A percentile compares a stretch with the other conserved stretches of the same genome.
Evolutionary conservation across 2,797 vertebrate genomes (phyloP).

Genomic region (Esox masquinongy): DNA sequence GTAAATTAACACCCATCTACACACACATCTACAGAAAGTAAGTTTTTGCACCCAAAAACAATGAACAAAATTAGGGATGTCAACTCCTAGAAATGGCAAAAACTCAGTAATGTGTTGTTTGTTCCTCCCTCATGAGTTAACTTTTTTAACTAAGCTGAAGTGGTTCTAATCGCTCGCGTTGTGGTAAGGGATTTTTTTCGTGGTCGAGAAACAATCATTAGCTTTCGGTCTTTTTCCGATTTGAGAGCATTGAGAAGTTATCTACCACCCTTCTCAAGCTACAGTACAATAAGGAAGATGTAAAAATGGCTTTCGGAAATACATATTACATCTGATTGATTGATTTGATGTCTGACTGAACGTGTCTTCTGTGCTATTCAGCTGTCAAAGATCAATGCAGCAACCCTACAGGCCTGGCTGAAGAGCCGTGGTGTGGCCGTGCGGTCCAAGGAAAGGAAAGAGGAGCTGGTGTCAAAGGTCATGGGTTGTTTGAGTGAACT

Average conservation of each 20-base stretch:
- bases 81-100: not conserved
- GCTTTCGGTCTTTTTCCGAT: not conserved
- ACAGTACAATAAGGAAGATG: not conserved
- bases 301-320: not conserved
- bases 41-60: not conserved
- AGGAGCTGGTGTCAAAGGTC: constrained; percentile 75
- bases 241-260: not conserved
- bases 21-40: not conserved
- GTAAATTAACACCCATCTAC: not conserved
- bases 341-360: not conserved
- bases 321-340: not conserved
- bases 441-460: constrained; percentile 66
- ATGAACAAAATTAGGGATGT: not conserved
- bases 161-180: too few species aligned
- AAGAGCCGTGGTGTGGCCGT: constrained; percentile 58
- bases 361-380: constrained; percentile 34
- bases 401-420: constrained; percentile 67
- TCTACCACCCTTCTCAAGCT: not conserved
- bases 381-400: constrained; percentile 61
- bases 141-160: not conserved
- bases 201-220: too few species aligned
- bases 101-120: not conserved
- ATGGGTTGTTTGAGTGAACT: constrained; percentile 66
- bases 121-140: not conserved
- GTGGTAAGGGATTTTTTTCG: too few species aligned